phyloP scores from a whole-genome alignment of 2,113 vertebrate species.

The Microtus oregoni region DNA sequence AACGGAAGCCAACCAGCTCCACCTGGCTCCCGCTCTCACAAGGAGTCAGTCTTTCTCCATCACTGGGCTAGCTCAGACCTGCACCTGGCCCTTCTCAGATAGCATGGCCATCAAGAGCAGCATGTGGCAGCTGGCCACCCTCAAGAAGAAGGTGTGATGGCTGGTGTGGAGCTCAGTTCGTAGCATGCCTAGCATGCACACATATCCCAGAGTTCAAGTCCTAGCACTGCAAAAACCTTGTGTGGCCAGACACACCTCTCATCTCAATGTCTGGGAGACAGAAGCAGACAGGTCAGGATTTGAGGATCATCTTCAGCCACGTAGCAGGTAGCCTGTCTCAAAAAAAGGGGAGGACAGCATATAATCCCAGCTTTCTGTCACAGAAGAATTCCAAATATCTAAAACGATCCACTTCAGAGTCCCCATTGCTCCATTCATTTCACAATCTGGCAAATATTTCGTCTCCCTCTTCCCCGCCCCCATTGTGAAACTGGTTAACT shows the following conservation, averaged over 20 bases:
- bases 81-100: background rate
- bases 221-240: background rate
- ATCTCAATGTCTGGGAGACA: background rate
- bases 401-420: background rate
- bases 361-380: background rate
- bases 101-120: background rate
- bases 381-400: conserved; percentile 10
- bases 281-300: background rate
- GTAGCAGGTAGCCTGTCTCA: background rate
- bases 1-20: background rate
- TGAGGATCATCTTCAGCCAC: background rate
- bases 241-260: too few species aligned
- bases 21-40: background rate
- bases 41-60: background rate
- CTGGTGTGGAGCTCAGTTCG: background rate
- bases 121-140: background rate
- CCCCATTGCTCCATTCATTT: background rate
- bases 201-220: background rate
- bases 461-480: background rate
- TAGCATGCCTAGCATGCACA: background rate
- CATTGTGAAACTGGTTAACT: background rate
- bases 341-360: too few species aligned
- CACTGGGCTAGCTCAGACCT: background rate
- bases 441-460: conserved; percentile 19
- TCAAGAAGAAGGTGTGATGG: background rate